Conservation (phyloP, 1,140 invertebrate genomes). For the Mycetomoellerius zeteki region DNA sequence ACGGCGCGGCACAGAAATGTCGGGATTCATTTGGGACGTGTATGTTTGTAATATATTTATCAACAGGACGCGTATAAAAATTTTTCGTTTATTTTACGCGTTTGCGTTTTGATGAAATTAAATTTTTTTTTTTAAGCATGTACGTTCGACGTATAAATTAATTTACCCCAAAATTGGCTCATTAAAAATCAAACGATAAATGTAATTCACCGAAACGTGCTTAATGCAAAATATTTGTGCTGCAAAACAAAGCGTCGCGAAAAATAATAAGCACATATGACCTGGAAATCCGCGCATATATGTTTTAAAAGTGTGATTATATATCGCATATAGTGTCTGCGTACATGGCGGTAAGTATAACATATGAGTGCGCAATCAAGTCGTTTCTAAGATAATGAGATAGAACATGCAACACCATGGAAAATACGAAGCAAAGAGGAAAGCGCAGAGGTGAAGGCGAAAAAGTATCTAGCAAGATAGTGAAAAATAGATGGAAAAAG, state of each 20-base stretch:
- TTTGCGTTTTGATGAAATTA: neutral
- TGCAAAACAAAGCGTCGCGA: neutral
- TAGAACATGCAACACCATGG: conserved; percentile 32
- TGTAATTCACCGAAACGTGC: neutral
- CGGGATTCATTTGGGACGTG: neutral
- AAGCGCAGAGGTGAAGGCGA: neutral
- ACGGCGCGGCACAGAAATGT: conserved; percentile 11
- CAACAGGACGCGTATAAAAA: neutral
- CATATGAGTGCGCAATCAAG: conserved; percentile 63
- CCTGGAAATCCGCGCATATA: neutral
- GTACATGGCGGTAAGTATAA: neutral
- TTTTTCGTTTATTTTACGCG: neutral
- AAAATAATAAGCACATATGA: neutral
- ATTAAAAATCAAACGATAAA: neutral
- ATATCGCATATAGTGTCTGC: neutral
- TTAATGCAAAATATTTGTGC: neutral
- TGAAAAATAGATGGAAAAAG: conserved; percentile 58
- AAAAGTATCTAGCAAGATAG: conserved; percentile 25
- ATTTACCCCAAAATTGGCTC: neutral
- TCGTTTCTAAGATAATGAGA: conserved; percentile 62
- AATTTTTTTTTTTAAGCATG: neutral
- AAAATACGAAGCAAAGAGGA: neutral
- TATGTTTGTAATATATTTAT: neutral
- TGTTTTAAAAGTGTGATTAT: conserved; percentile 36
- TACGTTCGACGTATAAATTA: neutral